phyloP scores from a whole-genome alignment of 1,140 invertebrate genomes.

The Xylocopa sonorina region DNA sequence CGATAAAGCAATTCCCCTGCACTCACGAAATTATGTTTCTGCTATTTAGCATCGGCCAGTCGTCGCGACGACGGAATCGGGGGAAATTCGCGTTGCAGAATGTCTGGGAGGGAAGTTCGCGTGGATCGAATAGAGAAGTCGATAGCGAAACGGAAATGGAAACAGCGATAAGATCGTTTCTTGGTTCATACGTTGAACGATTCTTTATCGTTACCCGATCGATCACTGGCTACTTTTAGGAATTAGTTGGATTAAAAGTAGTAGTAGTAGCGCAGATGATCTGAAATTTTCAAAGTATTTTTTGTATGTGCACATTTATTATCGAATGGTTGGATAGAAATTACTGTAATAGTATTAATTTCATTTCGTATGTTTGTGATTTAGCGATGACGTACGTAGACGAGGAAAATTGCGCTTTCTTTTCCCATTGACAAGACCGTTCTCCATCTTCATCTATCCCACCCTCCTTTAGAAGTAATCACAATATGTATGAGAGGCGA shows the following conservation, averaged over 20 bases:
- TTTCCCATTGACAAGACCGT: conserved; percentile 31
- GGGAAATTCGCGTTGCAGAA: conserved; percentile 32
- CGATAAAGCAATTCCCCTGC: conserved; percentile 78
- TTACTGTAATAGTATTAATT: not conserved
- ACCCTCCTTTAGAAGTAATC: conserved; percentile 75
- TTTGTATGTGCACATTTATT: no score
- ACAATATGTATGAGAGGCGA: conserved; percentile 79
- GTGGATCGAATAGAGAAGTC: conserved; percentile 21
- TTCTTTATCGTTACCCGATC: conserved; percentile 71
- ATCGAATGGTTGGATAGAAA: no score
- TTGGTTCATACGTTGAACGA: conserved; percentile 57
- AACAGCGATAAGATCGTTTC: conserved; percentile 62
- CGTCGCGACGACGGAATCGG: conserved; percentile 30
- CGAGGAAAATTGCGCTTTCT: conserved; percentile 18
- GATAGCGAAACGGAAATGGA: conserved; percentile 53
- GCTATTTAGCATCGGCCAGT: conserved; percentile 75
- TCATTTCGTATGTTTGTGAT: not conserved
- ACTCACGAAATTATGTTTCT: conserved; percentile 76
- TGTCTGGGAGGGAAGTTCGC: conserved; percentile 17
- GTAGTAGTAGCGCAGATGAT: no score
- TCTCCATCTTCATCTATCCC: conserved; percentile 43
- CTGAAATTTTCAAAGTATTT: no score
- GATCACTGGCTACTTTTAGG: conserved; percentile 62
- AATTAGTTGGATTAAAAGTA: conserved; percentile 5
- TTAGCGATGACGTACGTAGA: not conserved